phyloP scores from a whole-genome alignment of 53 echinoderm and acorn worm species.

The Mesocentrotus franciscanus region DNA sequence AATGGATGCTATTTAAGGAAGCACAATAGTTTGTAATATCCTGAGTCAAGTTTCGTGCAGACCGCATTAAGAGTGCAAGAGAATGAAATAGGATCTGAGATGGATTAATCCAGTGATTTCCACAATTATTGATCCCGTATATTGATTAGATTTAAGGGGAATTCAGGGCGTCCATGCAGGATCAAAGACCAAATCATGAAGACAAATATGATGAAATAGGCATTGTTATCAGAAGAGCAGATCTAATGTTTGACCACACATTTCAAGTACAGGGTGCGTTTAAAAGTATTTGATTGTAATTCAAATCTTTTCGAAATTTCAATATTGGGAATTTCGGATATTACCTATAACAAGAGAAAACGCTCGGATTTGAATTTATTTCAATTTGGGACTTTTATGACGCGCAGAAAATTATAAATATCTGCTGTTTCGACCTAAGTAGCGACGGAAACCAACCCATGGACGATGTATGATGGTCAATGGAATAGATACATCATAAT shows the following conservation, averaged over 20 bases:
- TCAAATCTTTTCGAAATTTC: not conserved
- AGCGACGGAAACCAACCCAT: too few relatives aligned
- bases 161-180: not conserved
- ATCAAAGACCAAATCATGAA: not conserved
- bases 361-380: too few relatives aligned
- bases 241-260: not conserved
- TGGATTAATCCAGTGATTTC: conserved; percentile 42
- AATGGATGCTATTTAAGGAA: conserved; percentile 26
- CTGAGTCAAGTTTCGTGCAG: conserved; percentile 3
- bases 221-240: not conserved
- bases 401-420: too few relatives aligned
- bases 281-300: not conserved
- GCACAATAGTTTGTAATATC: not conserved
- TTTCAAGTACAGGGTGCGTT: not conserved
- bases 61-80: not conserved
- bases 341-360: too few relatives aligned
- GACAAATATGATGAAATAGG: not conserved
- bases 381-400: too few relatives aligned
- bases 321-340: not conserved
- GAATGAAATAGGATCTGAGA: conserved; percentile 11
- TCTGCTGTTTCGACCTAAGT: too few relatives aligned
- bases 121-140: not conserved
- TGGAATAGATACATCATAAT: too few relatives aligned
- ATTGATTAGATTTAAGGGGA: not conserved
- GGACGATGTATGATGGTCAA: too few relatives aligned